A percentile compares a stretch with the other conserved stretches of the same genome.
These are phyloP conservation scores for Pseudochirops corinnae DNA, from an alignment of 2,797 vertebrate genomes.

Conservation along the genomic window DNA sequence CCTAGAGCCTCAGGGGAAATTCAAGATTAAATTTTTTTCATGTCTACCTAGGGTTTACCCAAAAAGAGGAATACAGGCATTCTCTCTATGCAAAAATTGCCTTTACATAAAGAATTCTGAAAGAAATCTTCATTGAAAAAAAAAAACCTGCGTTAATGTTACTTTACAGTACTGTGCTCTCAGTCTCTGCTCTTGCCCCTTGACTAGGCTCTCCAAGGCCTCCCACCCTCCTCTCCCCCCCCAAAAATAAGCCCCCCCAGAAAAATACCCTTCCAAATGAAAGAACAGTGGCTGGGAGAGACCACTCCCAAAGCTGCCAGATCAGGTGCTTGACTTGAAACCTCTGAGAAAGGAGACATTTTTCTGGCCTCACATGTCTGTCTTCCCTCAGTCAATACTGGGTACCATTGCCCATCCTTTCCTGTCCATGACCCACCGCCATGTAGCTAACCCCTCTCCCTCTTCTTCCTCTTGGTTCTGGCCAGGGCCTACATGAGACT, in stretches of 20 bases:
- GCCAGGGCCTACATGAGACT: not conserved
- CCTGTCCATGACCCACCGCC: fast-evolving
- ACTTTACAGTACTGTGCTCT: not conserved
- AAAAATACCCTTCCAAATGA: not conserved
- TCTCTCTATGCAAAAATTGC: not conserved
- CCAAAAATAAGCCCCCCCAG: not conserved
- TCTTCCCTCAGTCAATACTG: not conserved
- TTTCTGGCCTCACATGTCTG: not conserved
- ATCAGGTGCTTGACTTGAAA: not conserved
- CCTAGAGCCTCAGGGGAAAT: not conserved
- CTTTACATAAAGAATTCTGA: not conserved
- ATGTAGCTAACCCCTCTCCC: not conserved
- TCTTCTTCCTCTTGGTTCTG: not conserved
- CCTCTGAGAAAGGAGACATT: not conserved
- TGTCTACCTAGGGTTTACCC: not conserved
- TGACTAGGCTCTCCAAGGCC: not conserved
- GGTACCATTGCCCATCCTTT: not conserved
- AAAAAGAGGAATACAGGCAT: not conserved
- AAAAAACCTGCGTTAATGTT: not conserved
- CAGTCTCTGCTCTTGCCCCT: not conserved
- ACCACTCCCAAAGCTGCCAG: not conserved
- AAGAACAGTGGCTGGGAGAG: not conserved
- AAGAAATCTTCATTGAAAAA: not conserved
- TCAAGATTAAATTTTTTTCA: not conserved
- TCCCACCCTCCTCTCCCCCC: not conserved